phyloP scores from a whole-genome alignment of 2,113 vertebrate species.

The Trichechus manatus region DNA sequence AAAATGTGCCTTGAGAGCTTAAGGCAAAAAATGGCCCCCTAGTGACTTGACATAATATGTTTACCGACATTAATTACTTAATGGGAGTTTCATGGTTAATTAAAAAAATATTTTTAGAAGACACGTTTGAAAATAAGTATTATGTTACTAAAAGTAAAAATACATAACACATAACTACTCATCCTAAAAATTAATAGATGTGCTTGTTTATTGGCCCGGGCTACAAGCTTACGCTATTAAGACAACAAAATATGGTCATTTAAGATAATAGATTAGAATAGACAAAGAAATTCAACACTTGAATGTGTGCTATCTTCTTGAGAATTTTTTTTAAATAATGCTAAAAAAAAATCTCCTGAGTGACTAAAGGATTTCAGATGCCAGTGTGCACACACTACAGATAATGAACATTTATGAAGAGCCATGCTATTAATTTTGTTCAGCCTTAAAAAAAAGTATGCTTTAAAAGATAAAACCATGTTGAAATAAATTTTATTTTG shows the following conservation, averaged over 20 bases:
- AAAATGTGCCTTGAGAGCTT: background rate
- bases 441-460: background rate
- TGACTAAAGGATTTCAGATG: background rate
- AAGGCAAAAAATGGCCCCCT: background rate
- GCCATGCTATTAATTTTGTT: background rate
- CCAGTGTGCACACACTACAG: background rate
- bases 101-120: background rate
- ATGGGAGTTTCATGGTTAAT: background rate
- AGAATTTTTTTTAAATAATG: background rate
- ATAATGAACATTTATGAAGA: background rate
- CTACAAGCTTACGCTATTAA: background rate
- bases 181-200: background rate
- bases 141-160: background rate
- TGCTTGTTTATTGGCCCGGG: background rate
- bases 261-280: background rate
- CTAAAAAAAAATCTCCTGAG: background rate
- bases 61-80: background rate
- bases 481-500: conserved; percentile 6
- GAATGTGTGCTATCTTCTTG: background rate
- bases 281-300: background rate
- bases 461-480: background rate
- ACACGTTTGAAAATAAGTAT: background rate
- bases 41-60: background rate
- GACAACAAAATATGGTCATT: background rate
- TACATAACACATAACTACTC: background rate